Evolutionary conservation across 2,113 vertebrate genomes (phyloP), one percentile per base, ranked within the genome.

Genomic region (Blennius ocellaris): DNA sequence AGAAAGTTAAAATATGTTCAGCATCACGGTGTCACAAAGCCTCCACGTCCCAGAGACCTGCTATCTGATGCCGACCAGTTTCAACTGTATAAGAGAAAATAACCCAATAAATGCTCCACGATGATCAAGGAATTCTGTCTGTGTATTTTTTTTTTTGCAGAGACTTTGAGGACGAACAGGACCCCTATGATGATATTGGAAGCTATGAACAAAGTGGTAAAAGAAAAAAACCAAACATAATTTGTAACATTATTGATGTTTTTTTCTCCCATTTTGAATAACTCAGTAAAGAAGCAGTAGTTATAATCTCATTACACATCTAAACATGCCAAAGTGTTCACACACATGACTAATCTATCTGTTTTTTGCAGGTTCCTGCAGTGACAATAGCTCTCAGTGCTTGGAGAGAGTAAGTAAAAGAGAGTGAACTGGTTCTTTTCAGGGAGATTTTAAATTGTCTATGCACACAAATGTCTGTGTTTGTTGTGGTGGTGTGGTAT

Each of bases 161-260:
- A 8, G 64, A 86, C 43, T 9, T 69, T 10, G 86, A 87, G 0
- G 86, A 90, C 0, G 36, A 76, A n/a, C 75, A 89, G 44, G 88
- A 92, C 11, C 85, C 83, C 0, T 94, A 95, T 7, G 93, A 95
- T 30, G 94, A 95, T 54, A 87, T 94, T 7, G 89, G 43, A 49
- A 88, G 59, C 74, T 83, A 73, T 61, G 90, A 88, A 53, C 87
- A 74, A 8, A 85, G 72, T 17, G 90, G 91, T 92, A 85, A 79
- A 48, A 59, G 10, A 30, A 5, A n/a, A 44, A 16, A 30, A 30
- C 2, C 21, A 30, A 30, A 30, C 21, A 30, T 30, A 30, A 30
- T 30, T 30, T 30, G 21, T 2, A 30, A 30, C 4, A 2, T 30
- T 30, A 30, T 30, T 30, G 4, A 2, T 2, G 2, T 30, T 30